Evolutionary conservation across 1,140 invertebrate species (phyloP).

Genomic region (Dryas iulia): DNA sequence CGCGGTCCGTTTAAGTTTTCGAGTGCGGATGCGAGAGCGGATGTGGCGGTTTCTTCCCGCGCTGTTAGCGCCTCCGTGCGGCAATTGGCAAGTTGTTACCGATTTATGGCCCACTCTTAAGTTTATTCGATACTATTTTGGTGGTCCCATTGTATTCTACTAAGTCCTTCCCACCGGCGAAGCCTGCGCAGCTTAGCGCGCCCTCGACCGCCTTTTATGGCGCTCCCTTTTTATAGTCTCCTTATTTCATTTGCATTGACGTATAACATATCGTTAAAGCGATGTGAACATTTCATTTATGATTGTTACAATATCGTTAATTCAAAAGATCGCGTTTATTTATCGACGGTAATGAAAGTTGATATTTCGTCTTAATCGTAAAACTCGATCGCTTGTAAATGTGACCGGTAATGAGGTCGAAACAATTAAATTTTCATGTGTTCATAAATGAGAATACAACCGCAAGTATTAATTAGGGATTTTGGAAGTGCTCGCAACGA

Average conservation of each 20-base stretch:
- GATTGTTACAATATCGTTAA: conserved; percentile 42
- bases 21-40: conserved; percentile 75
- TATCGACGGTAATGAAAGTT: conserved; percentile 35
- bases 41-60: conserved; percentile 60
- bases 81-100: conserved; percentile 76
- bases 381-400: conserved; percentile 21
- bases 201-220: conserved; percentile 63
- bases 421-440: conserved; percentile 24
- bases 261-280: conserved; percentile 45
- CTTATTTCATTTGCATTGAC: conserved; percentile 66
- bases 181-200: conserved; percentile 47
- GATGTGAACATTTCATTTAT: conserved; percentile 34
- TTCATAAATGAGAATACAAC: conserved; percentile 20
- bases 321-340: conserved; percentile 32
- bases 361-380: conserved; percentile 27
- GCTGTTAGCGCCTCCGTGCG: conserved; percentile 74
- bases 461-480: conserved; percentile 24
- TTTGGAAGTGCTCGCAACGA: conserved; percentile 5
- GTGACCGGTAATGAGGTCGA: conserved; percentile 14
- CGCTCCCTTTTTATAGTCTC: conserved; percentile 60
- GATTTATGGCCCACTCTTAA: conserved; percentile 76
- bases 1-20: conserved; percentile 48
- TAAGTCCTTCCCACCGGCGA: conserved; percentile 57
- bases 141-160: conserved; percentile 75
- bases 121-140: conserved; percentile 69